Evolutionary conservation across 37 sponge, comb jelly and placozoan species (phyloP).

Genomic region (Geodia barretti): DNA sequence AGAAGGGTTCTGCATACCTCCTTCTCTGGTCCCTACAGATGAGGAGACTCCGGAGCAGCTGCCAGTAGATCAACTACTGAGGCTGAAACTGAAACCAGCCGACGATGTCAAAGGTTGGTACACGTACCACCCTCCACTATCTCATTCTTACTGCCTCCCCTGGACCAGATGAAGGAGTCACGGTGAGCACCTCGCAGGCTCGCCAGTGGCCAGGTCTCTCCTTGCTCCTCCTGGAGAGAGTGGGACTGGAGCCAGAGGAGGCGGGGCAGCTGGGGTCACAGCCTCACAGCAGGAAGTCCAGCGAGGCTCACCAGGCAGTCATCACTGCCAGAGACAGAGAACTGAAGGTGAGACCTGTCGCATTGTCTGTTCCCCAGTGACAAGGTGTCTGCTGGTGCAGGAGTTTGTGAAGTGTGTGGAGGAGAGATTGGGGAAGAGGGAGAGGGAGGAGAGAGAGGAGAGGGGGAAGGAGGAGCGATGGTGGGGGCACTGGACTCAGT

Average conservation of each 20-base stretch:
- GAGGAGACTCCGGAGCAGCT: neutral
- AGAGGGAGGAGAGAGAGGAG: slow-evolving; percentile 27
- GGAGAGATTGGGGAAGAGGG: slow-evolving; percentile 32
- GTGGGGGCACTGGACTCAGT: slow-evolving; percentile 44
- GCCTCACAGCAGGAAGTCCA: slow-evolving; percentile 21
- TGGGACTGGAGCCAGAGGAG: neutral
- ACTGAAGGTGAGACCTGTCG: slow-evolving; percentile 19
- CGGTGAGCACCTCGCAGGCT: neutral
- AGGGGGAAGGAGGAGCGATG: slow-evolving; percentile 34
- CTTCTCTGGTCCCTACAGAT: neutral
- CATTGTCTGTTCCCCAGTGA: neutral
- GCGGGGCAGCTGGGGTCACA: neutral
- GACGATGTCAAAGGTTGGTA: neutral
- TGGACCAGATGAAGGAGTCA: too few species aligned
- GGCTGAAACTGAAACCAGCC: neutral
- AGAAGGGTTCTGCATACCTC: too few species aligned
- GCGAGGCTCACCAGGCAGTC: slow-evolving; percentile 25
- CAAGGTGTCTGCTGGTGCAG: neutral
- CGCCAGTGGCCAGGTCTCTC: neutral
- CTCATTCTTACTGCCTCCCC: too few species aligned
- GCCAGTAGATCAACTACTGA: neutral
- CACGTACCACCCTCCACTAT: neutral
- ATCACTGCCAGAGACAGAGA: slow-evolving; percentile 36
- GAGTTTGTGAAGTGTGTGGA: neutral
- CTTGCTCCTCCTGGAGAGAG: neutral